phyloP scores from a whole-genome alignment of 2,888 invertebrate genomes.

The Dexiosoma caninum region DNA sequence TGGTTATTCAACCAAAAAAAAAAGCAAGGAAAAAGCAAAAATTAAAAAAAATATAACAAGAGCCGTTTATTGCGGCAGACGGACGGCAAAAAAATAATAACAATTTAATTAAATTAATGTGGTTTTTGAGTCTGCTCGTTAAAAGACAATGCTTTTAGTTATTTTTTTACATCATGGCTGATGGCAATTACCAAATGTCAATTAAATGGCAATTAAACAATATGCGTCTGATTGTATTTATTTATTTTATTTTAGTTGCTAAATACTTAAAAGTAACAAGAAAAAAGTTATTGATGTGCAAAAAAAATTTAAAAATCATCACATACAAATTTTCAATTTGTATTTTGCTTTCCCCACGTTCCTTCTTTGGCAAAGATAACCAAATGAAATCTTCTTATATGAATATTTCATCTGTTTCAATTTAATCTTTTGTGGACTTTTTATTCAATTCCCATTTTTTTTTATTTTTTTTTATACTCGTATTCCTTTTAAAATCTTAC shows the following conservation, averaged over 20 bases:
- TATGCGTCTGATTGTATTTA: constrained; percentile 10
- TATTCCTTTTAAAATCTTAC: neutral
- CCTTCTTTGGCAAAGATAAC: neutral
- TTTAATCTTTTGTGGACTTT: neutral
- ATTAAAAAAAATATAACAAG: constrained; percentile 1
- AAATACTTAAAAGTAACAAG: neutral
- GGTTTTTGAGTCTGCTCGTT: constrained; percentile 38
- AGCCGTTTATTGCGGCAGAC: neutral
- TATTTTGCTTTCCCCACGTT: neutral
- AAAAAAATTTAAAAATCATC: neutral
- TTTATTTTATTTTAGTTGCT: neutral
- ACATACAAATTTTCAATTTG: neutral
- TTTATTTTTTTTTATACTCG: neutral
- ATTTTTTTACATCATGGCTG: neutral
- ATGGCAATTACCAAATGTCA: constrained; percentile 60
- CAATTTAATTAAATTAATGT: constrained; percentile 60
- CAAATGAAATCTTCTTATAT: neutral
- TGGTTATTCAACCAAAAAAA: constrained; percentile 5
- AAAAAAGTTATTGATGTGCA: too few relatives aligned
- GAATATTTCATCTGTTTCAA: neutral
- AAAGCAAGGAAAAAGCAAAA: neutral
- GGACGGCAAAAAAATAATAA: constrained; percentile 34
- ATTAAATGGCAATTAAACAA: constrained; percentile 56
- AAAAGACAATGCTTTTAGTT: constrained; percentile 10
- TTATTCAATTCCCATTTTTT: neutral